Evolutionary conservation across 2,888 invertebrate genomes (phyloP).

Genomic region (Fragum fragum): DNA sequence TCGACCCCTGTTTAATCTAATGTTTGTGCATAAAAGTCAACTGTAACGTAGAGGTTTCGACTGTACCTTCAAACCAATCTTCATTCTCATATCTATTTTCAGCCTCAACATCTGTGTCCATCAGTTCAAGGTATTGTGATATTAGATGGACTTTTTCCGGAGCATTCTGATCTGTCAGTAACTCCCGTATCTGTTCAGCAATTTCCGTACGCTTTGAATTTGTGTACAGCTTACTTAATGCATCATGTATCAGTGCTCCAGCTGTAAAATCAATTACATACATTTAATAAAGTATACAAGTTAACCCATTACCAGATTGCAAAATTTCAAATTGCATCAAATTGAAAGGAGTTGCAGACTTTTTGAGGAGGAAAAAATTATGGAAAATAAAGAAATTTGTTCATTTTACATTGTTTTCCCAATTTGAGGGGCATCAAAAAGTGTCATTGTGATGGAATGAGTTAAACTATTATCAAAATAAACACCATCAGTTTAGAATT

Average conservation of each 20-base stretch:
- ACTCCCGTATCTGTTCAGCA: slow-evolving; percentile 78
- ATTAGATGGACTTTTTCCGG: slow-evolving; percentile 81
- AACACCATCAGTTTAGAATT: too few species aligned
- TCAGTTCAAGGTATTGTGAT: slow-evolving; percentile 79
- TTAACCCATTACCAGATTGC: too few species aligned
- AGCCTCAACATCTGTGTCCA: slow-evolving; percentile 76
- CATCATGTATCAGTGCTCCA: slow-evolving; percentile 78
- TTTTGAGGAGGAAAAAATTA: too few species aligned
- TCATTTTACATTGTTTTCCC: not conserved
- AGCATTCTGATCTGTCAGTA: slow-evolving; percentile 75
- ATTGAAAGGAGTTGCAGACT: too few species aligned
- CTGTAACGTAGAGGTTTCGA: too few species aligned
- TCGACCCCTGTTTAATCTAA: too few species aligned
- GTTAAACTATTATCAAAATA: too few species aligned
- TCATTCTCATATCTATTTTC: slow-evolving; percentile 78
- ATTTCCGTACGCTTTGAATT: slow-evolving; percentile 74
- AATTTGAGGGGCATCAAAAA: not conserved
- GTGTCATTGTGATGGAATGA: too few species aligned
- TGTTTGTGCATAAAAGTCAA: too few species aligned
- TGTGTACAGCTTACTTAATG: slow-evolving; percentile 75
- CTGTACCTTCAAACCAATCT: slow-evolving; percentile 81
- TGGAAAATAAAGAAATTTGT: not conserved
- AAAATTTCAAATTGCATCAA: too few species aligned
- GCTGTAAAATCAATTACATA: too few species aligned
- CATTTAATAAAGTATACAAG: too few species aligned